These are phyloP conservation scores for Arge pagana DNA, from an alignment of 2,888 invertebrate genomes.

Conservation along the genomic window DNA sequence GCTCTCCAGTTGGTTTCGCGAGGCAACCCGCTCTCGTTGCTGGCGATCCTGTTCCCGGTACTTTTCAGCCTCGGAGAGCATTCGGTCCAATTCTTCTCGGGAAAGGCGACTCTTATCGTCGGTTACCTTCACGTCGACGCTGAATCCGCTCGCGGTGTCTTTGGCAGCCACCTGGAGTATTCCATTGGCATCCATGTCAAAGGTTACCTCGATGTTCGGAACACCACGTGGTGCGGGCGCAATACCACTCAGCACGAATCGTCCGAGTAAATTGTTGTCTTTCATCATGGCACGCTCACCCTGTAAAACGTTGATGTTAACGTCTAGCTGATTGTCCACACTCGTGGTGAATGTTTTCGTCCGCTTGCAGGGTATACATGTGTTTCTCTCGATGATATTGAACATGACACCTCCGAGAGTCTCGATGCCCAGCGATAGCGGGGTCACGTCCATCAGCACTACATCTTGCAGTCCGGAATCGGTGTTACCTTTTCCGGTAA, in stretches of 20 bases:
- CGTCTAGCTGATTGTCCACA: slow-evolving; percentile 69
- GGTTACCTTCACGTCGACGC: slow-evolving; percentile 78
- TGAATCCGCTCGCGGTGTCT: slow-evolving; percentile 71
- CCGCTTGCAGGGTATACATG: slow-evolving; percentile 64
- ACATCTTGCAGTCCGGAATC: slow-evolving; percentile 74
- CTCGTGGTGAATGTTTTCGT: slow-evolving; percentile 69
- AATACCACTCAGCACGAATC: slow-evolving; percentile 70
- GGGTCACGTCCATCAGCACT: slow-evolving; percentile 70
- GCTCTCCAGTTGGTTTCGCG: slow-evolving; percentile 74
- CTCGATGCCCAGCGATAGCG: slow-evolving; percentile 75
- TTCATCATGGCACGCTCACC: slow-evolving; percentile 83
- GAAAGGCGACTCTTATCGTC: slow-evolving; percentile 82
- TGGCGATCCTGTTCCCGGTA: slow-evolving; percentile 77
- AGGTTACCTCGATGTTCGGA: slow-evolving; percentile 73
- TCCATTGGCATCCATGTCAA: slow-evolving; percentile 79
- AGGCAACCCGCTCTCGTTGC: too few species aligned
- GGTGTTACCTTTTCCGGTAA: slow-evolving; percentile 65
- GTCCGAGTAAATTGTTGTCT: slow-evolving; percentile 73
- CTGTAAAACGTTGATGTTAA: slow-evolving; percentile 66
- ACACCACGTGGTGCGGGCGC: slow-evolving; percentile 73
- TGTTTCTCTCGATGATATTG: slow-evolving; percentile 65
- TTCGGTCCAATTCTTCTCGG: slow-evolving; percentile 80
- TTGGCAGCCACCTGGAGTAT: slow-evolving; percentile 66
- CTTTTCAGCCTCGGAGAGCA: slow-evolving; percentile 75
- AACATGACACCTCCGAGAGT: slow-evolving; percentile 81